phyloP scores from a whole-genome alignment of 2,797 vertebrate species.

The Coregonus ussuriensis region DNA sequence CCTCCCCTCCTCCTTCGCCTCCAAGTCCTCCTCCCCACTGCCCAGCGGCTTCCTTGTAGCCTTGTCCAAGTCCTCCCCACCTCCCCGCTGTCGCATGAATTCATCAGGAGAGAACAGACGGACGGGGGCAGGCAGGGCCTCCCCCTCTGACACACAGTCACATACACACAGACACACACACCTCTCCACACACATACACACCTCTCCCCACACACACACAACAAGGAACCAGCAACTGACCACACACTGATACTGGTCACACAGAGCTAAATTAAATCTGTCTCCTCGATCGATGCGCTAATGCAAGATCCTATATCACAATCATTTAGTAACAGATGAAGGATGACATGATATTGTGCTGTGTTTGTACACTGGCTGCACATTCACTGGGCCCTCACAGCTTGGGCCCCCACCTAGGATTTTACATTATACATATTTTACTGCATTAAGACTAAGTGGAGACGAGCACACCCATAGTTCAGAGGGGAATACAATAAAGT shows the following conservation, averaged over 20 bases:
- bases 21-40: too few relatives aligned
- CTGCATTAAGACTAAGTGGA: neutral
- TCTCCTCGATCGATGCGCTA: slow-evolving; percentile 4
- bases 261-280: neutral
- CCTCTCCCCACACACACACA: too few relatives aligned
- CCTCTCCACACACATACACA: too few relatives aligned
- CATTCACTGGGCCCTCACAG: slow-evolving; percentile 26
- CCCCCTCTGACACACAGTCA: neutral
- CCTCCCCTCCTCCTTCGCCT: too few relatives aligned
- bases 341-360: slow-evolving; percentile 52
- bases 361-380: slow-evolving; percentile 31
- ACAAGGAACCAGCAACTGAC: neutral
- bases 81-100: neutral
- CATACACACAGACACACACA: neutral
- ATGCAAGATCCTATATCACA: neutral
- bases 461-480: neutral
- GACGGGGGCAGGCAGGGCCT: neutral
- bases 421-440: too few relatives aligned
- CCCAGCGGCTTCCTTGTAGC: neutral
- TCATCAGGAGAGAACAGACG: neutral
- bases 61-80: neutral
- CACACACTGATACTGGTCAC: neutral
- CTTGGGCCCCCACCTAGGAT: slow-evolving; percentile 14
- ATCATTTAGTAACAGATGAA: slow-evolving; percentile 7
- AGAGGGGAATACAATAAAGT: too few relatives aligned